phyloP scores from a whole-genome alignment of 2,113 vertebrate genomes.

The Atlantisia rogersi region DNA sequence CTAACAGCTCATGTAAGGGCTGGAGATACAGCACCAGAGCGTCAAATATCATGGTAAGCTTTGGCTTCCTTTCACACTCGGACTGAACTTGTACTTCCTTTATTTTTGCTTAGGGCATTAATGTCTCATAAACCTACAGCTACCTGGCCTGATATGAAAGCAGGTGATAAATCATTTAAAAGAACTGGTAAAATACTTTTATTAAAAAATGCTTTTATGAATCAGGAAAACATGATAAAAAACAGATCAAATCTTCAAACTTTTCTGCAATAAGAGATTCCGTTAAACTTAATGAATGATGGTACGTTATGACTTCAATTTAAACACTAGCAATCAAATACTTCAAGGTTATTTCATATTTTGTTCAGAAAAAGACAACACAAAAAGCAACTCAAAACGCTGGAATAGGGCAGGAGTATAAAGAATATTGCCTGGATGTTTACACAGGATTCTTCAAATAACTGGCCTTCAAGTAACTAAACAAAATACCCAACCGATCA shows the following conservation, averaged over 20 bases:
- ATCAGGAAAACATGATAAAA: not conserved
- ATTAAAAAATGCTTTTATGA: not conserved
- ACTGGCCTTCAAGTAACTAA: slow-evolving; percentile 33
- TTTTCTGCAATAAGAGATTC: not conserved
- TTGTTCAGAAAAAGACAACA: not conserved
- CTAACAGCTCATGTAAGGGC: not conserved
- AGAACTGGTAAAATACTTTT: not conserved
- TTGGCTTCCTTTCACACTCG: fast-evolving
- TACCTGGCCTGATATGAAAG: not conserved
- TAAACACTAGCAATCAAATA: not conserved
- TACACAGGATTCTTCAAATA: slow-evolving; percentile 23
- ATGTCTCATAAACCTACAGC: not conserved
- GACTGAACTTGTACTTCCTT: not conserved
- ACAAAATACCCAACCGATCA: slow-evolving; percentile 68
- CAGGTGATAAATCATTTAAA: not conserved
- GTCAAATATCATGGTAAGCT: not conserved
- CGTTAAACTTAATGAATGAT: not conserved
- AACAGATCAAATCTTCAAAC: not conserved
- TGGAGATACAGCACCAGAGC: not conserved
- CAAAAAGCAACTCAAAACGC: not conserved
- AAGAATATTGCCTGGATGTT: slow-evolving; percentile 19
- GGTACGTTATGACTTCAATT: not conserved
- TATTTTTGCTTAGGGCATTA: not conserved
- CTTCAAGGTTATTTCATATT: not conserved
- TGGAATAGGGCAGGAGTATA: not conserved